Percentiles rank a stretch among this genome's conserved stretches.
Conservation (phyloP, 2,797 vertebrate species). For the Microctenopoma steveboyesi region DNA sequence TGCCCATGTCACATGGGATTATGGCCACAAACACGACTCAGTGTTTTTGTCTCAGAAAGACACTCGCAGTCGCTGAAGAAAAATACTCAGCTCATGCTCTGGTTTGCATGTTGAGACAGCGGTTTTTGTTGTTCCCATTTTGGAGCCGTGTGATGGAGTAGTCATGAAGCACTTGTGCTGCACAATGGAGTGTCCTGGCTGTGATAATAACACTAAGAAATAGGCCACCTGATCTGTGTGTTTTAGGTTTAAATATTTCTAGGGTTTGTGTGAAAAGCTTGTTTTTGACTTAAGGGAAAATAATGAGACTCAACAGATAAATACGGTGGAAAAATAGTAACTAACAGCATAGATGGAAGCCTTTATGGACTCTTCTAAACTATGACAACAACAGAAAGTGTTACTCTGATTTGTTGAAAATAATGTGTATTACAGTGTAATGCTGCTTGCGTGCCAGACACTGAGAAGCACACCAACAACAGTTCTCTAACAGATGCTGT, state of each 20-base stretch:
- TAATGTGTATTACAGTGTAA: background rate
- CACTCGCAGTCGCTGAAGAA: conserved; percentile 48
- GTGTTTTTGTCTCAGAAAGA: conserved; percentile 68
- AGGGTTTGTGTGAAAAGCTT: background rate
- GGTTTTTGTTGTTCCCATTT: conserved; percentile 46
- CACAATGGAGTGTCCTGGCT: conserved; percentile 35
- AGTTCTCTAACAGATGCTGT: conserved; percentile 28
- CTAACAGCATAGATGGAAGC: background rate
- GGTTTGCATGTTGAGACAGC: conserved; percentile 54
- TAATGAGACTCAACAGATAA: background rate
- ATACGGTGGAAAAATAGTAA: background rate
- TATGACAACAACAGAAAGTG: background rate
- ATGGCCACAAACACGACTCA: conserved; percentile 67
- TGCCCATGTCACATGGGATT: conserved; percentile 79
- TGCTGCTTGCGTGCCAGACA: conserved; percentile 12
- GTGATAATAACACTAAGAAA: conserved; percentile 22
- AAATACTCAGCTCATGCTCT: conserved; percentile 42
- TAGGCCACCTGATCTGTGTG: conserved; percentile 20
- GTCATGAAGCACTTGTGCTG: conserved; percentile 25
- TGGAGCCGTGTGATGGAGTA: conserved; percentile 24
- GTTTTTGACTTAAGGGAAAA: background rate
- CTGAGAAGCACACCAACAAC: conserved; percentile 7
- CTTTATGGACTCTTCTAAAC: background rate
- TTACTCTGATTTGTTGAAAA: background rate
- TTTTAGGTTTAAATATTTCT: conserved; percentile 19